Evolutionary conservation across 1,140 invertebrate genomes (phyloP).

Genomic region (Drosophila suzukii): DNA sequence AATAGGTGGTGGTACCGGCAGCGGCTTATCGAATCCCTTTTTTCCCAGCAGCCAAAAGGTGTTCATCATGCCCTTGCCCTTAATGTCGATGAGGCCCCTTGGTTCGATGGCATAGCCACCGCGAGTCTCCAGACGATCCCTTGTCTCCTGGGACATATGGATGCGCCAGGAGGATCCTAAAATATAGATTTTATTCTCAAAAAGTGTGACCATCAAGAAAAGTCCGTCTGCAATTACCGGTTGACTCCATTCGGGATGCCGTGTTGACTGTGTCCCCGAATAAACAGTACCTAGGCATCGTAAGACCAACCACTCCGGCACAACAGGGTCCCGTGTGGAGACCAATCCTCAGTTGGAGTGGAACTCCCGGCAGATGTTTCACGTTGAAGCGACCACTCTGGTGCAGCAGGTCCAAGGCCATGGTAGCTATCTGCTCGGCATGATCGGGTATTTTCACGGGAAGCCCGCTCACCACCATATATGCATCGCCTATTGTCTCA

Average conservation of each 20-base stretch:
- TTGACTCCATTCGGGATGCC: slow-evolving; percentile 94
- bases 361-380: slow-evolving; percentile 92
- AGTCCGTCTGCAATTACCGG: slow-evolving; percentile 86
- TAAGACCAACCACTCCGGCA: slow-evolving; percentile 93
- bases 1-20: slow-evolving; percentile 91
- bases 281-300: slow-evolving; percentile 95
- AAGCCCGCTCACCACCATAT: slow-evolving; percentile 96
- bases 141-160: slow-evolving; percentile 92
- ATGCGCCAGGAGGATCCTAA: slow-evolving; percentile 92
- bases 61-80: slow-evolving; percentile 95
- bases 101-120: slow-evolving; percentile 93
- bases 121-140: slow-evolving; percentile 89
- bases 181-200: neutral
- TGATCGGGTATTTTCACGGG: slow-evolving; percentile 92
- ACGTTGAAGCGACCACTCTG: slow-evolving; percentile 94
- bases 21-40: slow-evolving; percentile 93
- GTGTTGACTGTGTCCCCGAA: slow-evolving; percentile 98
- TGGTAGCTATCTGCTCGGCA: slow-evolving; percentile 92
- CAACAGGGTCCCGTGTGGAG: slow-evolving; percentile 93
- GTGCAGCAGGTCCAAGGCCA: slow-evolving; percentile 94
- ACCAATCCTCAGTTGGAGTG: slow-evolving; percentile 92
- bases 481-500: slow-evolving; percentile 98
- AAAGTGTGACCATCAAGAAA: neutral
- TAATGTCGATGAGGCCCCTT: slow-evolving; percentile 92
- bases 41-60: slow-evolving; percentile 96